These are phyloP conservation scores for Leguminivora glycinivorella DNA, from an alignment of 1,140 invertebrate species.

Conservation along the genomic window DNA sequence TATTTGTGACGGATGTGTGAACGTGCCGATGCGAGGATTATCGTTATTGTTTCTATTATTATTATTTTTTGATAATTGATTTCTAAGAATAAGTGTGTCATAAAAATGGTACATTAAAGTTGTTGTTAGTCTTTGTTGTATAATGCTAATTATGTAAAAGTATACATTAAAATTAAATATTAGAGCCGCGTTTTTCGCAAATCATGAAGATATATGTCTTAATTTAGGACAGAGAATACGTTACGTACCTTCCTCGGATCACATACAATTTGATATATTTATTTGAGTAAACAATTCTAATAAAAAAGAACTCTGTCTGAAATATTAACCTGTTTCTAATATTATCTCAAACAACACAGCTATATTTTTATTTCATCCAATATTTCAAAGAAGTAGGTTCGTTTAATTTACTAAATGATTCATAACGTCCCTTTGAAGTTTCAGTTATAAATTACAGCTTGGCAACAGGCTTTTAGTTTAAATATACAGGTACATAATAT, in stretches of 20 bases:
- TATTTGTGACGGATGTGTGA: constrained; percentile 47
- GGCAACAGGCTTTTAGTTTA: background rate
- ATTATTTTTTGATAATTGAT: background rate
- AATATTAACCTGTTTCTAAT: background rate
- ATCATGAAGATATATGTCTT: too few relatives aligned
- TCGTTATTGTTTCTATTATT: background rate
- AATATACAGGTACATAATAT: background rate
- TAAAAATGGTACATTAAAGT: too few relatives aligned
- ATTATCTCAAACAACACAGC: background rate
- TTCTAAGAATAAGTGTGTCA: too few relatives aligned
- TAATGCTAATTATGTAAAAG: too few relatives aligned
- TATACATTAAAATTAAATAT: too few relatives aligned
- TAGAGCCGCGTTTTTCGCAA: too few relatives aligned
- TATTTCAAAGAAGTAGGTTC: background rate
- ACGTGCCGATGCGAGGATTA: constrained; percentile 36
- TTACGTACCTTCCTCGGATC: too few relatives aligned
- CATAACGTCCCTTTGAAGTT: background rate
- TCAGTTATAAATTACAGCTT: background rate
- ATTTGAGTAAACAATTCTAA: background rate
- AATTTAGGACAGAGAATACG: too few relatives aligned
- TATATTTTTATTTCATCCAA: background rate
- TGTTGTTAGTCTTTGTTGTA: too few relatives aligned
- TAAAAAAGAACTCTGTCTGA: background rate
- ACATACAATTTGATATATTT: too few relatives aligned
- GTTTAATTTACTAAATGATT: background rate